Conservation (phyloP, 2,888 invertebrate genomes). For the Callyntrura guangdongensis region DNA sequence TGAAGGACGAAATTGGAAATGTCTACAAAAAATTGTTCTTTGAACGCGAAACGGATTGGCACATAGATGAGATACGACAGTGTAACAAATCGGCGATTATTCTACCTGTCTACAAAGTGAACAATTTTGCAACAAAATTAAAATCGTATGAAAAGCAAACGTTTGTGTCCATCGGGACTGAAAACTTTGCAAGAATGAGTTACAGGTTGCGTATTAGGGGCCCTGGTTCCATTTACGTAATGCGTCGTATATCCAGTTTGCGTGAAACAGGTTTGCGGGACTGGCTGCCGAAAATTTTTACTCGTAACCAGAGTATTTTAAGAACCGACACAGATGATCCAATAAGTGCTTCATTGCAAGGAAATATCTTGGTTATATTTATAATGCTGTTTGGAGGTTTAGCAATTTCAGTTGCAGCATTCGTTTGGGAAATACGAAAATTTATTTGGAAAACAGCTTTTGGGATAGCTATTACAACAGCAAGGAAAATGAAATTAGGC, state of each 20-base stretch:
- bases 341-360: background rate
- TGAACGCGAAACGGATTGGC: background rate
- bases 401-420: no score
- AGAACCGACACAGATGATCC: background rate
- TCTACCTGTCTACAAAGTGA: background rate
- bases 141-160: background rate
- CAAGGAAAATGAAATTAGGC: no score
- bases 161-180: background rate
- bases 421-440: no score
- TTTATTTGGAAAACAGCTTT: no score
- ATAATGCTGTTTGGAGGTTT: conserved; percentile 84
- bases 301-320: background rate
- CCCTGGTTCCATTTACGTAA: background rate
- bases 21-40: background rate
- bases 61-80: background rate
- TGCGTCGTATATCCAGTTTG: background rate
- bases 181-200: background rate
- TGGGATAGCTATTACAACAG: no score
- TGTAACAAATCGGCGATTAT: background rate
- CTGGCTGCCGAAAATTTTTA: background rate
- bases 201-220: background rate
- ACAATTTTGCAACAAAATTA: background rate
- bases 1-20: no score
- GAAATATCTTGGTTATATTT: background rate
- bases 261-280: background rate